Evolutionary conservation across 2,113 vertebrate species (phyloP), one percentile per base, ranked within the genome.

Genomic region (Caranx ignobilis): DNA sequence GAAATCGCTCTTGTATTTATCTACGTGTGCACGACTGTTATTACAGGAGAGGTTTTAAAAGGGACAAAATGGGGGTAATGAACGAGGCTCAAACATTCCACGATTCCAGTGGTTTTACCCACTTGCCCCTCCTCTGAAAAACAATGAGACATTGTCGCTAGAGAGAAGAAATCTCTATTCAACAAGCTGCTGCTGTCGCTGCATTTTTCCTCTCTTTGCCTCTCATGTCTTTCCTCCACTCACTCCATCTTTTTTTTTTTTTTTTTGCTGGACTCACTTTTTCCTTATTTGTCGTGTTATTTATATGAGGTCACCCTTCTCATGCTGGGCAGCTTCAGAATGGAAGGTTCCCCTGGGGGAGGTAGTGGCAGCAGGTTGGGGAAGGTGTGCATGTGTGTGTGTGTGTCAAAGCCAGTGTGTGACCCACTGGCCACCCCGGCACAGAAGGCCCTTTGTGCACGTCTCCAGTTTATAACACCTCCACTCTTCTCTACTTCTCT

Each of bases 361-460:
- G 73, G 85, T 39, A 41, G 60, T 57, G 84, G 82, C n/a, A 31
- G 78, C 77, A 74, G 81, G 82, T 81, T 68, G 74, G 78, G 71
- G 72, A 61, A 71, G 63, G 79, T 75, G 87, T 78, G 76, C 70
- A 72, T 61, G 54, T 71, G 70, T 68, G 87, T 59, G 52, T 71
- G 72, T 66, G 70, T 75, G 60, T 71, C 83, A 54, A 56, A 71
- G 82, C 16, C 59, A 62, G 81, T 57, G 74, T 57, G 61, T 75
- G 88, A 91, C 92, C 90, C 75, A 73, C 13, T 5, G 76, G 86
- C 88, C 90, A 91, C 90, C 89, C 83, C 77, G 71, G 55, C 91
- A 95, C 93, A 95, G 88, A 90, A 87, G 87, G 66, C 80, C 83
- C 92, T 93, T 95, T 95, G 94, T 95, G 91, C 83, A 79, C 52